phyloP scores from a whole-genome alignment of 2,888 invertebrate species.

The Ectobius pallidus region DNA sequence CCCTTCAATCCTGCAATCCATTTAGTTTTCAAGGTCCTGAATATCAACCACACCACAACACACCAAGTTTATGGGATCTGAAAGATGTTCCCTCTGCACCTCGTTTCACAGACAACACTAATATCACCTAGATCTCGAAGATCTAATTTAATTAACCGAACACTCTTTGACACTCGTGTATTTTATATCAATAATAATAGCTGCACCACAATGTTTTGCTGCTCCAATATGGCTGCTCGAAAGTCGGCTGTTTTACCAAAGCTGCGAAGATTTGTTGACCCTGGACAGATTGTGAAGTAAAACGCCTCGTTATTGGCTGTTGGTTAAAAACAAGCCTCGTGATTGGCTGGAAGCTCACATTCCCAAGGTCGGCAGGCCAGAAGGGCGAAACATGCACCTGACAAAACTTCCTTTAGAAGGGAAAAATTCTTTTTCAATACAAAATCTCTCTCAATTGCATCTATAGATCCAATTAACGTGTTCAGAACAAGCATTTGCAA shows the following conservation, averaged over 20 bases:
- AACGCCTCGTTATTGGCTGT: constrained; percentile 52
- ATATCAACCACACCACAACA: constrained; percentile 43
- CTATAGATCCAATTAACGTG: no score
- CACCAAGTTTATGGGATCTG: constrained; percentile 39
- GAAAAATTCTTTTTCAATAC: constrained; percentile 9
- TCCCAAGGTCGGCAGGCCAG: constrained; percentile 58
- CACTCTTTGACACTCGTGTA: constrained; percentile 41
- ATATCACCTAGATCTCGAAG: constrained; percentile 9
- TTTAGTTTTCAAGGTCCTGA: constrained; percentile 43
- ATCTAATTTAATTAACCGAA: constrained; percentile 29
- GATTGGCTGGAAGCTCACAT: constrained; percentile 51
- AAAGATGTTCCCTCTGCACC: constrained; percentile 6
- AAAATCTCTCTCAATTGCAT: constrained; percentile 8
- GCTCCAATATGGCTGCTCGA: constrained; percentile 59
- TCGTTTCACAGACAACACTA: constrained; percentile 16
- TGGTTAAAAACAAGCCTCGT: constrained; percentile 50
- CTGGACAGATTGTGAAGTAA: constrained; percentile 52
- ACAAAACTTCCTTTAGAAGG: constrained; percentile 46
- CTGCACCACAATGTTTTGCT: constrained; percentile 39
- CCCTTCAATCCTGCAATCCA: constrained; percentile 43
- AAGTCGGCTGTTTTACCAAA: constrained; percentile 57
- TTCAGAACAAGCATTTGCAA: no score
- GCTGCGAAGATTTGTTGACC: constrained; percentile 57
- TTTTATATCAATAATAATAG: constrained; percentile 38
- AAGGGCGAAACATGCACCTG: constrained; percentile 57